Conservation (phyloP, 2,888 invertebrate genomes). For the Esperia sulphurella region DNA sequence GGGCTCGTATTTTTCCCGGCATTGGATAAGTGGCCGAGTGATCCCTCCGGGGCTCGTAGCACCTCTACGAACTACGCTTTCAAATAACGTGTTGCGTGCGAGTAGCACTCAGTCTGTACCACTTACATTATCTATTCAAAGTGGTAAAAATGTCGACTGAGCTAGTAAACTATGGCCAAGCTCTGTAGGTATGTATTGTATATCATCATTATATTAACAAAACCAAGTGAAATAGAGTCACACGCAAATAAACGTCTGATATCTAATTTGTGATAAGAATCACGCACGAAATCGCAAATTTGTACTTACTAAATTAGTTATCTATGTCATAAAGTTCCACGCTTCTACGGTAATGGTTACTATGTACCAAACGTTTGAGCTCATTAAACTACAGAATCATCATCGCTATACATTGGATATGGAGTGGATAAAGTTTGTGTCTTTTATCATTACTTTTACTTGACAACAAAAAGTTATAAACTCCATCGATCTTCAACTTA, state of each 20-base stretch:
- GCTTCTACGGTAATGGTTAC: neutral
- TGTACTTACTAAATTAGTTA: neutral
- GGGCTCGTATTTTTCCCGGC: neutral
- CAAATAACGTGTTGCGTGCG: neutral
- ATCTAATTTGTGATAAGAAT: neutral
- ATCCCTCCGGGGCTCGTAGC: neutral
- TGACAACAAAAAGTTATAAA: neutral
- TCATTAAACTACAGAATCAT: neutral
- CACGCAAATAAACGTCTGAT: neutral
- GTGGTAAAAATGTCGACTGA: too few relatives aligned
- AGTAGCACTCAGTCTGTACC: neutral
- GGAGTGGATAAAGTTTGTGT: neutral
- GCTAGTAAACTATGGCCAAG: too few relatives aligned
- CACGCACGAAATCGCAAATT: neutral
- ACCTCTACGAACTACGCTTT: neutral
- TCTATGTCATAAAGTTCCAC: neutral
- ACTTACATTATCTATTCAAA: neutral
- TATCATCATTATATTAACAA: too few relatives aligned
- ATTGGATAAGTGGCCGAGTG: neutral
- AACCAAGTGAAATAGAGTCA: too few relatives aligned
- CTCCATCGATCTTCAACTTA: neutral
- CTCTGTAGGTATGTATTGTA: too few relatives aligned
- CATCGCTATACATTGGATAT: neutral
- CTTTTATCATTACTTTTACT: neutral
- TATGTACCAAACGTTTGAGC: neutral